Percentiles rank a stretch among this genome's conserved stretches.
Evolutionary conservation across 2,113 vertebrate species (phyloP).

Genomic region (Chascanopsetta lugubris): DNA sequence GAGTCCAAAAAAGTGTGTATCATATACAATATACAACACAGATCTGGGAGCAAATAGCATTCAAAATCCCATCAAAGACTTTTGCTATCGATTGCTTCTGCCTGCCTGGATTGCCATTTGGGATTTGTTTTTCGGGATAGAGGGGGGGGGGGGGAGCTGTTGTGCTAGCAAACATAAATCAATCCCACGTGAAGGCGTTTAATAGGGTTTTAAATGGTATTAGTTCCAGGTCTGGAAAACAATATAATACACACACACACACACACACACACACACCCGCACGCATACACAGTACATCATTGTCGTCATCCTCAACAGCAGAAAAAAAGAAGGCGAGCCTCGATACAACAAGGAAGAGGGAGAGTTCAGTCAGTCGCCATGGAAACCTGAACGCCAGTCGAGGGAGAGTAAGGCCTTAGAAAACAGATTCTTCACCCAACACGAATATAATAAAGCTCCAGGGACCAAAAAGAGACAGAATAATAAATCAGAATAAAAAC

Average conservation of each 20-base stretch:
- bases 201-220: slow-evolving; percentile 63
- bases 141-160: slow-evolving; percentile 27
- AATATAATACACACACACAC: slow-evolving; percentile 4
- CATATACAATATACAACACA: slow-evolving; percentile 91
- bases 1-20: slow-evolving; percentile 93
- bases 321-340: slow-evolving; percentile 76
- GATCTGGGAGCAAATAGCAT: slow-evolving; percentile 73
- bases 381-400: slow-evolving; percentile 80
- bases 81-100: slow-evolving; percentile 54
- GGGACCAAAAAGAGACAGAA: slow-evolving; percentile 40
- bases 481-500: slow-evolving; percentile 26
- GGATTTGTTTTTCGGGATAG: slow-evolving; percentile 52
- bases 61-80: slow-evolving; percentile 67
- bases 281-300: slow-evolving; percentile 34
- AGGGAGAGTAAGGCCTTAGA: slow-evolving; percentile 80
- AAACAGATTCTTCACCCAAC: slow-evolving; percentile 70
- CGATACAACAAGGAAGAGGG: slow-evolving; percentile 65
- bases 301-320: slow-evolving; percentile 80
- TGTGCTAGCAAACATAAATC: slow-evolving; percentile 63
- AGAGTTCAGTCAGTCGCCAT: slow-evolving; percentile 75
- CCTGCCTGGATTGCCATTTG: slow-evolving; percentile 64
- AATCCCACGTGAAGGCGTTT: slow-evolving; percentile 47
- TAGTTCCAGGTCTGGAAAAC: slow-evolving; percentile 61
- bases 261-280: slow-evolving; percentile 1
- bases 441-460: slow-evolving; percentile 68